Evolutionary conservation across 2,888 invertebrate species (phyloP), one percentile per base, ranked within the genome.

Genomic region (Cordilura impudica): DNA sequence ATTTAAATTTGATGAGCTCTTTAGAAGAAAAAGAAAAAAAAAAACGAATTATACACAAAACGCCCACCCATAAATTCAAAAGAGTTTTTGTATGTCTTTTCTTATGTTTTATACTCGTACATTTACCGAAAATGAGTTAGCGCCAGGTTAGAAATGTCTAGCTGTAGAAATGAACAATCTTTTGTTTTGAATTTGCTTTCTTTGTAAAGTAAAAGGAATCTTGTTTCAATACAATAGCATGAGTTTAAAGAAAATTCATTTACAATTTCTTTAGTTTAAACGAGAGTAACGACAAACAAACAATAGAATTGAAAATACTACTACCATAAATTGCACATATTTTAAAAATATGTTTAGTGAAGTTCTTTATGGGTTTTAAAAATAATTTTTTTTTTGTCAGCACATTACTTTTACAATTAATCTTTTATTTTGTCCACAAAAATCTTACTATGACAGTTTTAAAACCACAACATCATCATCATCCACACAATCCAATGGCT

Each of bases 41-140:
- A 53, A 14, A 31, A 6, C 6, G 19, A 19, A 12, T 10, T 61
- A 23, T 71, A 72, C 26, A 72, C 63, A 72, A 56, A 72, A 72
- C 71, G 54, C 71, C 71, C 71, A 63, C 71, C 21, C 63, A 63
- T 63, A 45, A 63, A 63, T 54, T 47, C 35, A 72, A 63, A 63
- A 47, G 71, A 54, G 45, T 39, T 39, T 39, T 2, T 39, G 31
- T 39, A n/a, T 39, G 3, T 39, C 12, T 31, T 39, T 39, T n/a
- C n/a, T n/a, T n/a, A n/a, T n/a, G n/a, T n/a, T 2, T 31, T 31
- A 29, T 8, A 35, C 35, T 39, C n/a, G n/a, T n/a, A n/a, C n/a
- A n/a, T n/a, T 31, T 31, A 31, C 31, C 31, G 12, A 31, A 31
- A 31, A 1, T 31, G 31, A 31, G n/a, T 39, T n/a, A 39, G 35